Conservation (phyloP, 30 jellyfish, hydroid and myxozoan genomes). For the Phacellophora camtschatica region DNA sequence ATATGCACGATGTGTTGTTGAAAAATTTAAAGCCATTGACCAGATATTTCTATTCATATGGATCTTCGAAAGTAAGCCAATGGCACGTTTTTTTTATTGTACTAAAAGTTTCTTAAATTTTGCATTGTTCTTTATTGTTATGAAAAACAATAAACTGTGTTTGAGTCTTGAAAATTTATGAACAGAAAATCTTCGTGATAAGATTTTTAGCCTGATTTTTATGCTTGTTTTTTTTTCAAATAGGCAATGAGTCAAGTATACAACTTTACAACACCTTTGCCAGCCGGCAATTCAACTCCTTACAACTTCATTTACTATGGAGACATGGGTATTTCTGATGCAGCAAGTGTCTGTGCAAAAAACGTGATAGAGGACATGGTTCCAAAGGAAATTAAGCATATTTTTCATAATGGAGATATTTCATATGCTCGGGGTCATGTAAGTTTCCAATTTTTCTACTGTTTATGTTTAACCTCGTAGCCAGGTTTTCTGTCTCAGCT, state of each 20-base stretch:
- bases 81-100: no score
- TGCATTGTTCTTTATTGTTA: no score
- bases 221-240: not conserved
- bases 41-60: slow-evolving; percentile 70
- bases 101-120: no score
- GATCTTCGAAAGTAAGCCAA: slow-evolving; percentile 68
- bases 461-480: no score
- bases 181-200: no score
- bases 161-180: no score
- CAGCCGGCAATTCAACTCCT: slow-evolving; percentile 81
- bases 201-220: not conserved
- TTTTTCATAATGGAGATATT: slow-evolving; percentile 85
- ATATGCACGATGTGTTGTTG: slow-evolving; percentile 77
- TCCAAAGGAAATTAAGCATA: slow-evolving; percentile 47
- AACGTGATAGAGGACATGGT: slow-evolving; percentile 10
- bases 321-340: slow-evolving; percentile 68
- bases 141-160: no score
- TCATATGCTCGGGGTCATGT: slow-evolving; percentile 91
- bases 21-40: slow-evolving; percentile 45
- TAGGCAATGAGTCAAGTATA: slow-evolving; percentile 73
- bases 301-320: slow-evolving; percentile 78
- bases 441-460: no score
- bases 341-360: slow-evolving; percentile 51
- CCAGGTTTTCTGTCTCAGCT: no score
- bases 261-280: slow-evolving; percentile 74